These are phyloP conservation scores for Trachythela sp. DNA, from an alignment of 64 coral and sea anemone species.

Conservation along the genomic window DNA sequence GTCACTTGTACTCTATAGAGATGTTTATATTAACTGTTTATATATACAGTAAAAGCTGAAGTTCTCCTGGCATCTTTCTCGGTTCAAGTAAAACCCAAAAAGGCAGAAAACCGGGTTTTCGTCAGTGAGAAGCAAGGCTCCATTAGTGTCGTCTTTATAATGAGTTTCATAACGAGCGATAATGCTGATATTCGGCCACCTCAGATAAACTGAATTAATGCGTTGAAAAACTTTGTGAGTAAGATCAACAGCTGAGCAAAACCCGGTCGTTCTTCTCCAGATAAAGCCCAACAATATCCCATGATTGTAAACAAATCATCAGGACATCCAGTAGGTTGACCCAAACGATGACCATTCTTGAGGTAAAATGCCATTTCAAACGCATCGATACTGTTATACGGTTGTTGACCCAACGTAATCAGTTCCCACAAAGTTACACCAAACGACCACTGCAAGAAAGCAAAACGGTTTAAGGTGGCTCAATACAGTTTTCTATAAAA, in stretches of 20 bases:
- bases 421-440: conserved; percentile 95
- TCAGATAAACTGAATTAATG: conserved; percentile 90
- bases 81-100: too few relatives aligned
- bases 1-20: too few relatives aligned
- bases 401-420: conserved; percentile 86
- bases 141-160: too few relatives aligned
- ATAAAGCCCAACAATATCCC: conserved; percentile 93
- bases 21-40: too few relatives aligned
- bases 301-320: conserved; percentile 97
- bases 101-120: too few relatives aligned
- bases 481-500: too few relatives aligned
- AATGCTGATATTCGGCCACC: too few relatives aligned
- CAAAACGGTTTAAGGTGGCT: too few relatives aligned
- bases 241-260: conserved; percentile 79
- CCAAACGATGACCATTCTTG: conserved; percentile 92
- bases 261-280: conserved; percentile 84
- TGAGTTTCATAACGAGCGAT: too few relatives aligned
- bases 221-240: conserved; percentile 86
- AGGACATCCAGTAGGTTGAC: conserved; percentile 84
- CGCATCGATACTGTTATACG: conserved; percentile 89
- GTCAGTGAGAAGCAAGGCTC: too few relatives aligned
- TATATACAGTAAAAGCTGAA: too few relatives aligned
- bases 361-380: conserved; percentile 98
- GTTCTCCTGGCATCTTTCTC: too few relatives aligned
- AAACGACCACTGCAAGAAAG: conserved; percentile 77